Percentiles rank a stretch among this genome's conserved stretches.
Conservation (phyloP, 2,797 vertebrate genomes). For the Phataginus tetradactyla region DNA sequence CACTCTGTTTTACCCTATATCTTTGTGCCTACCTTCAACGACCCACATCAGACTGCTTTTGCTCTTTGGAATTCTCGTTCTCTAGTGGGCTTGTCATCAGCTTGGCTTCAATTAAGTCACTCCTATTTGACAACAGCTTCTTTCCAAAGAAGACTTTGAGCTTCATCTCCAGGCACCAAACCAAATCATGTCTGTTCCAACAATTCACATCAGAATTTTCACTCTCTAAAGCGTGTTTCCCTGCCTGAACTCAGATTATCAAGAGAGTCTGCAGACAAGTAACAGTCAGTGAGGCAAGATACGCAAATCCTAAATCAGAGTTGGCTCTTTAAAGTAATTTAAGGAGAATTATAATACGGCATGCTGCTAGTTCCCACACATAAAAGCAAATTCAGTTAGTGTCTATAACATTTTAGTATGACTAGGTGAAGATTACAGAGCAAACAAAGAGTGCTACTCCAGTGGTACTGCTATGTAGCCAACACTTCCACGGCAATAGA, state of each 20-base stretch:
- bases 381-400: conserved; percentile 4
- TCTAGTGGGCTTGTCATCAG: not conserved
- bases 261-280: not conserved
- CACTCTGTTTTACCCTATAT: not conserved
- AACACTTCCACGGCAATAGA: not conserved
- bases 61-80: not conserved
- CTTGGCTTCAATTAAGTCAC: not conserved
- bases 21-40: conserved; percentile 19
- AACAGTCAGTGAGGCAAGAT: not conserved
- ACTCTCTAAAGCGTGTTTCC: not conserved
- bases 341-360: not conserved
- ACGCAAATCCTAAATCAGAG: not conserved
- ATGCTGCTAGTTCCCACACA: not conserved
- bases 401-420: not conserved
- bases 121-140: not conserved
- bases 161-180: not conserved
- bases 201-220: not conserved
- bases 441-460: not conserved
- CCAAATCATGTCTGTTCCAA: not conserved
- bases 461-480: not conserved
- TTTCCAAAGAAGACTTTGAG: not conserved
- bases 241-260: conserved; percentile 22
- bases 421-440: not conserved
- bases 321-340: conserved; percentile 11
- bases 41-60: not conserved